A percentile compares a stretch with the other conserved stretches of the same genome.
These are phyloP conservation scores for Capreolus pygargus DNA, from an alignment of 2,113 vertebrate species.

Conservation along the genomic window DNA sequence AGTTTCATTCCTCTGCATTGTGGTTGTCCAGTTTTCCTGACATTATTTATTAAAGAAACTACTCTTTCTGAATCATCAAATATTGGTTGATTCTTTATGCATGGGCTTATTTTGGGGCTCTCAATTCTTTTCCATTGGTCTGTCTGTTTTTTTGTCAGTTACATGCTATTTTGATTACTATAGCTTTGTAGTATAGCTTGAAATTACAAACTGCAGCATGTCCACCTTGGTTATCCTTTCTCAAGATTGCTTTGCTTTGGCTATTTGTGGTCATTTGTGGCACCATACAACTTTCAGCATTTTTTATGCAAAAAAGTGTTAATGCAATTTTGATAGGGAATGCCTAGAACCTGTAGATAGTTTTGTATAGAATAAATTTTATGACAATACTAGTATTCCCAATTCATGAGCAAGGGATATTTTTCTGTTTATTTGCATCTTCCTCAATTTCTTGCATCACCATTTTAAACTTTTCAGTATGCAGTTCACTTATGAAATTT, in stretches of 20 bases:
- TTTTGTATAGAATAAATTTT: neutral
- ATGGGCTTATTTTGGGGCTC: neutral
- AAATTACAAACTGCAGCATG: neutral
- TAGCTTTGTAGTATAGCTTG: neutral
- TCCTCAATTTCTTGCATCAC: neutral
- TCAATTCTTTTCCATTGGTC: neutral
- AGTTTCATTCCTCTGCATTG: neutral
- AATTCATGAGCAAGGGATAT: neutral
- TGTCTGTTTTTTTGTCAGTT: neutral
- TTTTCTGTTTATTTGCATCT: neutral
- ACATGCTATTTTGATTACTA: neutral
- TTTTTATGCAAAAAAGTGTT: neutral
- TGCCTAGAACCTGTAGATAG: neutral
- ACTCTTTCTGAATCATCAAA: neutral
- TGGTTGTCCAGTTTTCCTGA: neutral
- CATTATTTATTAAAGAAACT: neutral
- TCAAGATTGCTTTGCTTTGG: neutral
- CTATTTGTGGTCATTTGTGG: neutral
- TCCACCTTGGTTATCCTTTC: neutral
- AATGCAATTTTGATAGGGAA: neutral
- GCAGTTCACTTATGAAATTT: neutral
- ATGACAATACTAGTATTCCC: neutral
- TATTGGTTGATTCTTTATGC: neutral
- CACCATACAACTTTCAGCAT: neutral
- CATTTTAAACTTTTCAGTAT: neutral